Evolutionary conservation across 2,113 vertebrate genomes (phyloP).

Genomic region (Osmerus eperlanus): DNA sequence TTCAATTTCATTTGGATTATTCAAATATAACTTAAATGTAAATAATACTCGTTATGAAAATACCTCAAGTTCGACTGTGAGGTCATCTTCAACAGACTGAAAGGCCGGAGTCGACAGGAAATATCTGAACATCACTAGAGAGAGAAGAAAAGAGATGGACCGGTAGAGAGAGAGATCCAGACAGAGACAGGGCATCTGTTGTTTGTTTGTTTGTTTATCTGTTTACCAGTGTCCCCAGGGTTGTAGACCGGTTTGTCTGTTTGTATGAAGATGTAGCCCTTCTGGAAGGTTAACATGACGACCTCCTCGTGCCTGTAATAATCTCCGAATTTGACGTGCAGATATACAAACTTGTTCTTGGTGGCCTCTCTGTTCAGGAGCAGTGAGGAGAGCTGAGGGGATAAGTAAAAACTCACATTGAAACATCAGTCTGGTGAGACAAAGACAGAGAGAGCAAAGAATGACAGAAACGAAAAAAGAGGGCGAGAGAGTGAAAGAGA

Average conservation of each 20-base stretch:
- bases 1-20: not conserved
- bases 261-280: slow-evolving; percentile 74
- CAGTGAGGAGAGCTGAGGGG: slow-evolving; percentile 57
- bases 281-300: slow-evolving; percentile 63
- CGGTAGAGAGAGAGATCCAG: not conserved
- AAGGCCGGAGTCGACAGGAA: slow-evolving; percentile 62
- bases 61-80: slow-evolving; percentile 67
- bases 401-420: not conserved
- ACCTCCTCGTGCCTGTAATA: slow-evolving; percentile 17
- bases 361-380: slow-evolving; percentile 32
- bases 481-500: too few relatives aligned
- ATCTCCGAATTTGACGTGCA: slow-evolving; percentile 52
- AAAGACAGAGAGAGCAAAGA: too few relatives aligned
- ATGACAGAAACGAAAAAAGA: too few relatives aligned
- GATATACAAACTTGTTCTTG: slow-evolving; percentile 55
- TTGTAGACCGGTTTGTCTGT: slow-evolving; percentile 75
- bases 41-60: not conserved
- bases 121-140: slow-evolving; percentile 60
- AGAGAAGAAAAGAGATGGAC: not conserved
- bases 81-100: slow-evolving; percentile 40
- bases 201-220: not conserved
- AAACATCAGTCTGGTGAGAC: too few relatives aligned
- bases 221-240: slow-evolving; percentile 65
- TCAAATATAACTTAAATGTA: not conserved
- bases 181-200: too few relatives aligned